phyloP scores from a whole-genome alignment of 2,797 vertebrate genomes.

The Typhlichthys subterraneus region DNA sequence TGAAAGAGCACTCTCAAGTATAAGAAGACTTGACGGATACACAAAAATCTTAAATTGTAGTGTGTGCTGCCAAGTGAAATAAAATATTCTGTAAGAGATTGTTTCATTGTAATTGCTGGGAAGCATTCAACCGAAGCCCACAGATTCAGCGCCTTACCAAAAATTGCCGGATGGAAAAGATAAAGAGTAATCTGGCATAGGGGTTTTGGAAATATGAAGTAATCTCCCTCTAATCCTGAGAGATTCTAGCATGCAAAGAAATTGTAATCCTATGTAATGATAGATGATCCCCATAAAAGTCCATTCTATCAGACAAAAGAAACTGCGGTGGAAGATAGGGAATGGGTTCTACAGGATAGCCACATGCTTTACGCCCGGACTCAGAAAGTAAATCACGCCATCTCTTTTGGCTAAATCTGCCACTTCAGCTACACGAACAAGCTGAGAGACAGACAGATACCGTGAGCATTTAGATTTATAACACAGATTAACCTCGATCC shows the following conservation, averaged over 20 bases:
- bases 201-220: conserved; percentile 70
- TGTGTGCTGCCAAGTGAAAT: conserved; percentile 9
- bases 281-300: conserved; percentile 71
- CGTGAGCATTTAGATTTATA: conserved; percentile 67
- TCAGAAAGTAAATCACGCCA: conserved; percentile 47
- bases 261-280: conserved; percentile 74
- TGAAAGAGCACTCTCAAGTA: neutral
- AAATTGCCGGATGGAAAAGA: conserved; percentile 57
- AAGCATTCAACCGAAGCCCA: conserved; percentile 11
- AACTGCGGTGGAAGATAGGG: conserved; percentile 44
- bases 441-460: conserved; percentile 63
- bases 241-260: conserved; percentile 75
- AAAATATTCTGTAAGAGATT: conserved; percentile 6
- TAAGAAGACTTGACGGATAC: neutral
- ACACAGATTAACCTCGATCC: conserved; percentile 80
- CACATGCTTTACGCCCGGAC: conserved; percentile 38
- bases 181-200: conserved; percentile 59
- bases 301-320: conserved; percentile 53
- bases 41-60: conserved; percentile 11
- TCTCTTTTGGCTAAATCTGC: conserved; percentile 57
- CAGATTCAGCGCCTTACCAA: conserved; percentile 46
- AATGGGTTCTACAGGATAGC: conserved; percentile 25
- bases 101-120: conserved; percentile 1
- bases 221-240: conserved; percentile 76
- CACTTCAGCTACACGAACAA: conserved; percentile 44